Base-by-base conservation (phyloP, 2,888 invertebrate genomes). In the Julus scanicus region DNA sequence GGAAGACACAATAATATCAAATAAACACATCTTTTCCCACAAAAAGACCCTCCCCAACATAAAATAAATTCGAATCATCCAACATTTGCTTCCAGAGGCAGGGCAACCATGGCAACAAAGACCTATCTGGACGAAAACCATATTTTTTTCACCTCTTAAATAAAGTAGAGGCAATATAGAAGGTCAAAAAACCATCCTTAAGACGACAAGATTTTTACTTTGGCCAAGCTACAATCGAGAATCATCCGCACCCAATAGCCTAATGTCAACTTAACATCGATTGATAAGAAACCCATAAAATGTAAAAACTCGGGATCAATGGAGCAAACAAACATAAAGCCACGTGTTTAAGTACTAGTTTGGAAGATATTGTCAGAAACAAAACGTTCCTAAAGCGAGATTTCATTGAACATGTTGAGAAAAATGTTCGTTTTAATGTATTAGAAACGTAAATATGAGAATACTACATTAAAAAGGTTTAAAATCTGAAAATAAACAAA, bases 31-130 rank as follows among this genome's bases (percentile, higher is more conserved):
- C 2, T 57, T 57, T 57, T n/a, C n/a, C 57, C 57, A 57, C 17
- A 57, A 57, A 57, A 57, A 57, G 4, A 17, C 13, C 17, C 57
- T n/a, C n/a, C 57, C 17, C 1, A 49, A 53, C 13, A 53, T 13
- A n/a, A 57, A 57, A 57, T 57, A n/a, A 57, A 57, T 57, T n/a
- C 57, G 57, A n/a, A 57, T 57, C 57, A 57, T 57, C 57, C 57
- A 4, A n/a, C 57, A n/a, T 57, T 57, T 57, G 57, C 57, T 57
- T 57, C 57, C n/a, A 57, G 57, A n/a, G 57, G 5, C n/a, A 53
- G 17, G 57, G 57, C 57, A 57, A 57, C 57, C 57, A 57, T 57
- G 57, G 57, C 57, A 57, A 57, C 57, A 57, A 17, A 57, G 57
- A 57, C n/a, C 57, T 57, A 57, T 57, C 57, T 57, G 57, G n/a